These are phyloP conservation scores for Sebastes fasciatus DNA, from an alignment of 2,113 vertebrate species.

Conservation along the genomic window DNA sequence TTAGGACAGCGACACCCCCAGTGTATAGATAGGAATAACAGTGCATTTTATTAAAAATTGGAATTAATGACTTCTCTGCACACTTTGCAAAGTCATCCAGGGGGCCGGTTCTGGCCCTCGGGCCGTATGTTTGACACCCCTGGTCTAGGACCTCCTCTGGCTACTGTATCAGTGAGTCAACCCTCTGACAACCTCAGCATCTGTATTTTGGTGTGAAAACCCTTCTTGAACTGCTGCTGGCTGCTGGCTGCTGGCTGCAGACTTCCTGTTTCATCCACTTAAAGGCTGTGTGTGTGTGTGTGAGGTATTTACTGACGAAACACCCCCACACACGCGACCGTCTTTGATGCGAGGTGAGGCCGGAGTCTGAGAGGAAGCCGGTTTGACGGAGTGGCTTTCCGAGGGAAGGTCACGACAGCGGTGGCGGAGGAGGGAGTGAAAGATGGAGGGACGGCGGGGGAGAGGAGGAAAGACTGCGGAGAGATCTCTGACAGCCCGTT, in stretches of 20 bases:
- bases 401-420: slow-evolving; percentile 33
- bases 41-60: no score
- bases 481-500: slow-evolving; percentile 77
- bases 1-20: no score
- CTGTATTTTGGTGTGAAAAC: slow-evolving; percentile 35
- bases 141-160: no score
- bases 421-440: slow-evolving; percentile 28
- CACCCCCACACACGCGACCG: slow-evolving; percentile 14
- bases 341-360: slow-evolving; percentile 67
- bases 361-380: slow-evolving; percentile 38
- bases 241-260: slow-evolving; percentile 20
- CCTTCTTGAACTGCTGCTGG: slow-evolving; percentile 5
- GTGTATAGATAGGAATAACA: no score
- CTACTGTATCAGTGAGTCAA: slow-evolving; percentile 7
- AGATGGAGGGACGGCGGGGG: slow-evolving; percentile 51
- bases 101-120: no score
- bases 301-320: slow-evolving; percentile 36
- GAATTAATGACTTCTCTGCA: no score
- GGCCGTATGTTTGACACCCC: no score
- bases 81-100: no score
- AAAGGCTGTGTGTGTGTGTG: slow-evolving; percentile 35
- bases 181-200: slow-evolving; percentile 31
- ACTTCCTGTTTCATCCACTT: slow-evolving; percentile 51
- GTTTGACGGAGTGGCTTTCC: slow-evolving; percentile 37
- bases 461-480: slow-evolving; percentile 50